Percentiles rank a stretch among this genome's conserved stretches.
Conservation (phyloP, 2,888 invertebrate genomes). For the Hyppa rectilinea region DNA sequence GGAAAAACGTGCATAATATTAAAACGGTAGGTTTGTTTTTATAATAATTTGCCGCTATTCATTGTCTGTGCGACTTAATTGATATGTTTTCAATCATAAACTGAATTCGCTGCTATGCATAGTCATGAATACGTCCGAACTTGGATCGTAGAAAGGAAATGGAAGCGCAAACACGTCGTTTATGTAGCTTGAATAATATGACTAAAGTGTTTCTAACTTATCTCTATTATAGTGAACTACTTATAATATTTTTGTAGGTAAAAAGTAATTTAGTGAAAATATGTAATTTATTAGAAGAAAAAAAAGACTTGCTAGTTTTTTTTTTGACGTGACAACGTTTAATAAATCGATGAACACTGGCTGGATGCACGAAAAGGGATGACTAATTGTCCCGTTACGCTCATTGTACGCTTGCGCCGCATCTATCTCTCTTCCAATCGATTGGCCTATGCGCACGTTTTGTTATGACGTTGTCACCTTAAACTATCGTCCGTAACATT, state of each 20-base stretch:
- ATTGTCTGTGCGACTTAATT: constrained; percentile 33
- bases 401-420: too few relatives aligned
- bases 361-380: too few relatives aligned
- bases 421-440: too few relatives aligned
- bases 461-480: too few relatives aligned
- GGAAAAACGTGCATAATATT: constrained; percentile 6
- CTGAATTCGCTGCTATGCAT: constrained; percentile 31
- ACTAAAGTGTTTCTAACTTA: neutral
- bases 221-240: neutral
- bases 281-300: neutral
- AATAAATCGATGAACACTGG: too few relatives aligned
- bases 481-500: too few relatives aligned
- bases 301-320: neutral
- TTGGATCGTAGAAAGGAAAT: neutral
- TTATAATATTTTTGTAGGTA: neutral
- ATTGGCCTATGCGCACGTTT: too few relatives aligned
- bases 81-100: constrained; percentile 52
- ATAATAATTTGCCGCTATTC: constrained; percentile 23
- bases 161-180: neutral
- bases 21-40: constrained; percentile 18
- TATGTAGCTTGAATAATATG: neutral
- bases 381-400: too few relatives aligned
- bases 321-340: too few relatives aligned
- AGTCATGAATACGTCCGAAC: constrained; percentile 13
- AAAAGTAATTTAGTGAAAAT: neutral